A percentile compares a stretch with the other conserved stretches of the same genome.
phyloP scores from a whole-genome alignment of 2,797 vertebrate genomes.

The Chiloscyllium punctatum region DNA sequence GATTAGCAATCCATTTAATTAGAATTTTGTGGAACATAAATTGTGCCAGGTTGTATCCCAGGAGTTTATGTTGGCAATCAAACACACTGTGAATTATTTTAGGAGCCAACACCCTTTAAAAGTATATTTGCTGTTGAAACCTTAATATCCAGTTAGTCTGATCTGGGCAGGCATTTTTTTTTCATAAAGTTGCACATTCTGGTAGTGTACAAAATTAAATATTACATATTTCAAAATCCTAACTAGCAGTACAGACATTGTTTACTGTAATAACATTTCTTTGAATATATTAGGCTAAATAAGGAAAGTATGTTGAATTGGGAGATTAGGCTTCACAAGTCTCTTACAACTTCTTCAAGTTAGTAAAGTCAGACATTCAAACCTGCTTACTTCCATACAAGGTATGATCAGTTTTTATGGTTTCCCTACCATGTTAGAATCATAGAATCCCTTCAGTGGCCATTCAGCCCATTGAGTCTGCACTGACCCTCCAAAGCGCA shows the following conservation, averaged over 20 bases:
- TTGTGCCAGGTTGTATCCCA: not conserved
- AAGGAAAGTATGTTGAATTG: not conserved
- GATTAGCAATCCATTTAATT: not conserved
- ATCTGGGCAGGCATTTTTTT: not conserved
- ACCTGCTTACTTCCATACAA: not conserved
- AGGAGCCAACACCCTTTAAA: constrained; percentile 18
- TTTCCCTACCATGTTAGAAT: not conserved
- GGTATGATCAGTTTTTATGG: not conserved
- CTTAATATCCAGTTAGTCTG: not conserved
- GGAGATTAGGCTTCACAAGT: not conserved
- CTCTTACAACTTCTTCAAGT: not conserved
- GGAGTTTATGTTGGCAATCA: constrained; percentile 5
- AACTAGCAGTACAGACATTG: not conserved
- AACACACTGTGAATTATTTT: not conserved
- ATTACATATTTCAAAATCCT: not conserved
- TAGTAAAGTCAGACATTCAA: not conserved
- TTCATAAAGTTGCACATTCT: not conserved
- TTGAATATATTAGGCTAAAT: not conserved
- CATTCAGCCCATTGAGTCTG: too few relatives aligned
- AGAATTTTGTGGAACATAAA: not conserved
- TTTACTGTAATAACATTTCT: not conserved
- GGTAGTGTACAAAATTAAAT: constrained; percentile 10
- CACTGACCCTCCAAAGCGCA: too few relatives aligned
- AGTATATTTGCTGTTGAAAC: constrained; percentile 20
- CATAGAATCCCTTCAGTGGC: not conserved